These are phyloP conservation scores for Oriolus oriolus DNA, from an alignment of 2,113 vertebrate genomes.

Conservation along the genomic window DNA sequence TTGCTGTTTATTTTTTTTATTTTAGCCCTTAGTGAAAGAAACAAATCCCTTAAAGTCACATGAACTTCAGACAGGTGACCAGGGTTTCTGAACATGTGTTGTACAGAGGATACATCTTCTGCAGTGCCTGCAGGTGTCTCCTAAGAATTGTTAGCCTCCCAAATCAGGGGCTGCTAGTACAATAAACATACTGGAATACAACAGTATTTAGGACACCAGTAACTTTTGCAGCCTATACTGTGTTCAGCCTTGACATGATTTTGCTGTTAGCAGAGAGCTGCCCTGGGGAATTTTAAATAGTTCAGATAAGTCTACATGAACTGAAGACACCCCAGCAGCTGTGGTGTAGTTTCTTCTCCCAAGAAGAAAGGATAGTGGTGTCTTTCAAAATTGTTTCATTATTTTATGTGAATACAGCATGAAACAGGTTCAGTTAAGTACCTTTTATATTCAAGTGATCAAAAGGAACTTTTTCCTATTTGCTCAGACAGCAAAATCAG, in stretches of 20 bases:
- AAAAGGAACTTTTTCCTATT: background rate
- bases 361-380: background rate
- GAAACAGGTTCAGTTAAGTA: background rate
- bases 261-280: background rate
- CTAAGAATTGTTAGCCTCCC: background rate
- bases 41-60: background rate
- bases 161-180: background rate
- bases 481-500: background rate
- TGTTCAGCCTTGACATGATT: background rate
- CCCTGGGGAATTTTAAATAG: background rate
- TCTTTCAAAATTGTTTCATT: background rate
- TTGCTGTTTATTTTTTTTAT: background rate
- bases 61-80: background rate
- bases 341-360: background rate
- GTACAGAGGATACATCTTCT: background rate
- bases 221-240: background rate
- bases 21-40: background rate
- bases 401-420: background rate
- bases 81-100: background rate
- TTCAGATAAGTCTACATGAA: background rate
- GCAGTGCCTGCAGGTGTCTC: background rate
- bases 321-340: background rate
- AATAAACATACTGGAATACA: background rate
- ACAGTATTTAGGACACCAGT: background rate
- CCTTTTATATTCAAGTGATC: background rate